These are phyloP conservation scores for Euleptes europaea DNA, from an alignment of 2,113 vertebrate species.

Conservation along the genomic window DNA sequence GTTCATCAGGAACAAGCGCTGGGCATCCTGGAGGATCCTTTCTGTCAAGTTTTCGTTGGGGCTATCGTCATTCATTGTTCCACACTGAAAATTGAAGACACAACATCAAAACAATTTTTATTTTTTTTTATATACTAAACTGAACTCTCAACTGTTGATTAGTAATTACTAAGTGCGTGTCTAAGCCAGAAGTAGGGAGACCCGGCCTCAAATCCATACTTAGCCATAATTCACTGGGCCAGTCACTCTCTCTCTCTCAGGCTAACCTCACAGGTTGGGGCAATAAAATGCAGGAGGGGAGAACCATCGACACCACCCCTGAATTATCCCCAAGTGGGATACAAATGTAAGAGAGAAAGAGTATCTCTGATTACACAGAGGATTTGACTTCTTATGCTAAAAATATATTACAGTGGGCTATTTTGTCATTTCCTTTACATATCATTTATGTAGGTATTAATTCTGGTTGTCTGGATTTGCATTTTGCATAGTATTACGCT, in stretches of 20 bases:
- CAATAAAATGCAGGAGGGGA: too few species aligned
- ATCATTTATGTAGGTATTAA: background rate
- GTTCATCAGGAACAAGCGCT: slow-evolving; percentile 96
- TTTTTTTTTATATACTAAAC: background rate
- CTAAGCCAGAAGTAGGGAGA: too few species aligned
- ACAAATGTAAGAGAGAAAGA: background rate
- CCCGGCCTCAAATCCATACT: too few species aligned
- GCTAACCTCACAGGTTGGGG: too few species aligned
- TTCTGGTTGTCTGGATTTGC: background rate
- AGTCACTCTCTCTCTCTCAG: too few species aligned
- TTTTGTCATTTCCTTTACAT: background rate
- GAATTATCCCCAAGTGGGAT: too few species aligned
- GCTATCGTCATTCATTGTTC: slow-evolving; percentile 86
- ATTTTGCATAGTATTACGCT: too few species aligned
- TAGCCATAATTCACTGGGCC: too few species aligned
- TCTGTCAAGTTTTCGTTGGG: slow-evolving; percentile 93
- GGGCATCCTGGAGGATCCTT: slow-evolving; percentile 94
- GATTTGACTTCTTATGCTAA: background rate
- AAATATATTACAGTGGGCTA: background rate
- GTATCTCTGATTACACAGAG: background rate
- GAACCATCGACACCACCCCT: too few species aligned
- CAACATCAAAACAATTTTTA: slow-evolving; percentile 20
- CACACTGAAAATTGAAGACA: slow-evolving; percentile 77
- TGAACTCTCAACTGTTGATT: background rate
- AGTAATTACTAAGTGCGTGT: too few species aligned